Base-by-base conservation (phyloP, 2,797 vertebrate genomes). In the Gymnodraco acuticeps region DNA sequence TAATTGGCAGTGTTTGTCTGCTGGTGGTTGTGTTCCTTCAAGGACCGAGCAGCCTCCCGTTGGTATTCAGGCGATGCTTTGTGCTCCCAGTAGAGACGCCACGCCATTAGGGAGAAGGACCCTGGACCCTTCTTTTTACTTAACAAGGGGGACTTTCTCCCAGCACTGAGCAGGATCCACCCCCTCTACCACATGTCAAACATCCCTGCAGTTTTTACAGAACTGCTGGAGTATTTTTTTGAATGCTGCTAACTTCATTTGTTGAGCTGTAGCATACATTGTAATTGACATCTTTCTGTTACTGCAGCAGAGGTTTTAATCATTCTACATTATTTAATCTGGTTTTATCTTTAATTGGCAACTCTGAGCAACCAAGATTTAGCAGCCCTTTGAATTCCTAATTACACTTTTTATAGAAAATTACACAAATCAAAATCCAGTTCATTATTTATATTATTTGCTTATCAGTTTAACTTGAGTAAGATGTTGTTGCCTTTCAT, bases 1-100 rank as follows among this genome's bases (percentile, higher is more conserved):
- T 95, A 95, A 95, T 96, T 96, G 94, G 94, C 77, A 67, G 69
- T 78, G 89, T 88, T 92, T 92, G 93, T 93, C 87, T 87, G 82
- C 90, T 75, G 84, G 69, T 89, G 81, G 88, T 73, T 80, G 58
- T 79, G 78, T 78, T 87, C 81, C 84, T 92, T 93, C 84, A 92
- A 94, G 92, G 85, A 85, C 90, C 88, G 65, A 56, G 86, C 84
- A 81, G 82, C 77, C 53, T 91, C 73, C 81, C 87, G 92, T 89
- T 92, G 89, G 88, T 88, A 94, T 94, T 95, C 94, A 87, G 72
- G 80, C 79, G 78, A 63, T 70, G 90, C 86, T 88, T 88, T 89
- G 86, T 89, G 87, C 72, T 91, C 84, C 80, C 82, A 87, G 78
- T 70, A 88, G 87, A 86, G 89, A 94, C 73, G 87, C 91, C 81